These are phyloP conservation scores for Neodiprion virginianus DNA, from an alignment of 1,140 invertebrate genomes.

Conservation along the genomic window DNA sequence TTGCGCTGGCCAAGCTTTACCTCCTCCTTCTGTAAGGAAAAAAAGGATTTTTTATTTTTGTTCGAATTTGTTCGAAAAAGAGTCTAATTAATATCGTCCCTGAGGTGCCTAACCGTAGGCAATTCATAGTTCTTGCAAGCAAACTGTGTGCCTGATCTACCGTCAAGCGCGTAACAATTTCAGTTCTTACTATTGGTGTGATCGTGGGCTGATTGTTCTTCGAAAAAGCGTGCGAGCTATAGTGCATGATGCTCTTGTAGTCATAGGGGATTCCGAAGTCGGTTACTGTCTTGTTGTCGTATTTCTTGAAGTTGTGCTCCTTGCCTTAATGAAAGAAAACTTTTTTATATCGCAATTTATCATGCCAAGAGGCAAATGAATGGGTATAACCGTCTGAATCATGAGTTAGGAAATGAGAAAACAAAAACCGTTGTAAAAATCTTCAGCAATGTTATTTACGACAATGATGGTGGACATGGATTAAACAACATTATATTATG, in stretches of 20 bases:
- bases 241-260: constrained; percentile 78
- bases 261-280: constrained; percentile 72
- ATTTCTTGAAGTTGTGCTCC: constrained; percentile 76
- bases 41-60: background rate
- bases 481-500: no score
- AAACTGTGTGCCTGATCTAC: no score
- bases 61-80: background rate
- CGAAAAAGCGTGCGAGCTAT: constrained; percentile 71
- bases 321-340: constrained; percentile 56
- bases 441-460: no score
- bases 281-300: constrained; percentile 67
- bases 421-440: background rate
- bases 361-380: background rate
- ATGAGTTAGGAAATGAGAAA: background rate
- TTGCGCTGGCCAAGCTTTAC: constrained; percentile 68
- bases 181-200: constrained; percentile 62
- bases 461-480: background rate
- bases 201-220: constrained; percentile 71
- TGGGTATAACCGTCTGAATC: background rate
- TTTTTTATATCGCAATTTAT: constrained; percentile 35
- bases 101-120: no score
- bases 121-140: no score
- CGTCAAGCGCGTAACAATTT: no score
- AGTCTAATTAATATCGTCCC: background rate
- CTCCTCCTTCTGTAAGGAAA: constrained; percentile 26